phyloP scores from a whole-genome alignment of 2,113 vertebrate genomes.

The Lophius piscatorius region DNA sequence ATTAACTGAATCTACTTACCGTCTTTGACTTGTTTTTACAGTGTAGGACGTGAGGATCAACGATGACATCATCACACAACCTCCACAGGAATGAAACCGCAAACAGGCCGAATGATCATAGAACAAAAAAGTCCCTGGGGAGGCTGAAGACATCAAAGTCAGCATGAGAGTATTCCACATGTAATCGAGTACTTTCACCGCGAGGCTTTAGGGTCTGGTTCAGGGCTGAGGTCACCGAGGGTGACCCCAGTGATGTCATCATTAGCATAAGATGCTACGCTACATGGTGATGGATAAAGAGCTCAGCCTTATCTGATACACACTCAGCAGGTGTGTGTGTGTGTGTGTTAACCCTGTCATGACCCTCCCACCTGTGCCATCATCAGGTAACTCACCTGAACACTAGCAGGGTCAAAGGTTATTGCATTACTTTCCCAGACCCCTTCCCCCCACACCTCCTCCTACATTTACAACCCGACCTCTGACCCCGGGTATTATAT shows the following conservation, averaged over 20 bases:
- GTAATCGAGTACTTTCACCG: too few species aligned
- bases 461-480: not conserved
- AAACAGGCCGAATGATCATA: too few species aligned
- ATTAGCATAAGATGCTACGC: slow-evolving; percentile 15
- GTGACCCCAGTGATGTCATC: slow-evolving; percentile 12
- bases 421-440: slow-evolving; percentile 33
- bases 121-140: too few species aligned
- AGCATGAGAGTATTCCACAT: too few species aligned
- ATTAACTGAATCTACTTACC: too few species aligned
- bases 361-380: slow-evolving; percentile 42
- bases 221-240: too few species aligned
- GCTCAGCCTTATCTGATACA: slow-evolving; percentile 19
- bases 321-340: slow-evolving; percentile 12
- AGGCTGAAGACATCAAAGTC: too few species aligned
- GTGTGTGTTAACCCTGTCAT: slow-evolving; percentile 15
- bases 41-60: too few species aligned
- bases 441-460: not conserved
- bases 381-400: slow-evolving; percentile 48
- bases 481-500: not conserved
- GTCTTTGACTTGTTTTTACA: too few species aligned
- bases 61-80: too few species aligned
- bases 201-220: too few species aligned
- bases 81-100: too few species aligned
- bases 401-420: slow-evolving; percentile 30
- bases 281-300: slow-evolving; percentile 20